Conservation (phyloP, 2,888 invertebrate genomes). For the Pyrocoelia pectoralis region DNA sequence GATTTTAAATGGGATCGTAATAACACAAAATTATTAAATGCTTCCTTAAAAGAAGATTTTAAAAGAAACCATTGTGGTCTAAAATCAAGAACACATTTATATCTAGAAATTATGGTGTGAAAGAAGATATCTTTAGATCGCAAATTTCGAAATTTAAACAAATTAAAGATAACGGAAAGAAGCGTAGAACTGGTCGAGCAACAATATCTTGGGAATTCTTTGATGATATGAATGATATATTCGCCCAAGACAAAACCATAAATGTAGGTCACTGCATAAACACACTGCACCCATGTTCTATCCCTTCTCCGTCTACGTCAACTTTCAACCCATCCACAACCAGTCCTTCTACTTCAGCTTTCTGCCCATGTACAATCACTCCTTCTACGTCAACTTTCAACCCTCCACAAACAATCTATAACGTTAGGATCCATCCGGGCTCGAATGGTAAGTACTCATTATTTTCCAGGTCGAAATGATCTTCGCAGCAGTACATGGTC, state of each 20-base stretch:
- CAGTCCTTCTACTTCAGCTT: background rate
- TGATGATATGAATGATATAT: conserved; percentile 2
- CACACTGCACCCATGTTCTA: no score
- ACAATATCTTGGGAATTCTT: conserved; percentile 3
- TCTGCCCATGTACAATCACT: background rate
- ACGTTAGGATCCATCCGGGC: background rate
- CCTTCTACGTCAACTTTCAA: background rate
- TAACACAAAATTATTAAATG: conserved; percentile 1
- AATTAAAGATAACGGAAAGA: conserved; percentile 1
- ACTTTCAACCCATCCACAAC: no score
- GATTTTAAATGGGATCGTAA: background rate
- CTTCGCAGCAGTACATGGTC: background rate
- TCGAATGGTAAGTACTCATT: background rate
- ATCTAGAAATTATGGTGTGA: background rate
- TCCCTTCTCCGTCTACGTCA: no score
- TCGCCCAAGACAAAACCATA: background rate
- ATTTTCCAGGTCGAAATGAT: background rate
- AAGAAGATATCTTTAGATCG: background rate
- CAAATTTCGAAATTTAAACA: conserved; percentile 2
- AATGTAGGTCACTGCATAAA: background rate
- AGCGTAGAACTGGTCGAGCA: background rate
- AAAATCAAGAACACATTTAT: background rate
- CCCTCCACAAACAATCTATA: background rate
- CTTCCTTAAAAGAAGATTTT: conserved; percentile 6
- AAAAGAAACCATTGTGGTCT: conserved; percentile 6